Evolutionary conservation across 2,113 vertebrate species (phyloP).

Genomic region (Menidia beryllina): DNA sequence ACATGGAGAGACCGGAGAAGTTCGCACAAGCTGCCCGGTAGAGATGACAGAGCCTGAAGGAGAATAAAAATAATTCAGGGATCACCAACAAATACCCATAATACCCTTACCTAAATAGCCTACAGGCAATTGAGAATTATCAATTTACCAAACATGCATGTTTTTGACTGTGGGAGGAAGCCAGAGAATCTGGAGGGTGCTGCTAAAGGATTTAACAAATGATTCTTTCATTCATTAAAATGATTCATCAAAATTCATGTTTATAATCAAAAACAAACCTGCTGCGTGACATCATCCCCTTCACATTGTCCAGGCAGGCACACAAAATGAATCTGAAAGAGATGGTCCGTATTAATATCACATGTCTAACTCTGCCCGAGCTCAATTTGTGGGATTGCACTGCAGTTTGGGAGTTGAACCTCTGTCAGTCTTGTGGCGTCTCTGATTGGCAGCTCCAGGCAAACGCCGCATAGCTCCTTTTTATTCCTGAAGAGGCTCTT

Average conservation of each 20-base stretch:
- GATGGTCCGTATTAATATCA: background rate
- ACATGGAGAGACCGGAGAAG: constrained; percentile 89
- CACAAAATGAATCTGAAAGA: constrained; percentile 89
- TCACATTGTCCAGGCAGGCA: constrained; percentile 84
- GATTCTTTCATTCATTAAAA: too few species aligned
- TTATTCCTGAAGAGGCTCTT: constrained; percentile 90
- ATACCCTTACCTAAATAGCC: too few species aligned
- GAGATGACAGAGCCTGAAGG: constrained; percentile 79
- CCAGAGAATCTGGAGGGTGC: too few species aligned
- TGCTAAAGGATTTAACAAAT: background rate
- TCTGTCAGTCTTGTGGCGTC: constrained; percentile 82
- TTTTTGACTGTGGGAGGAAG: too few species aligned
- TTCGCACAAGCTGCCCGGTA: constrained; percentile 89
- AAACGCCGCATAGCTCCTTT: constrained; percentile 89
- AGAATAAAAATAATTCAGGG: background rate
- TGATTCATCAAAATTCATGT: too few species aligned
- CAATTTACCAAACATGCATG: too few species aligned
- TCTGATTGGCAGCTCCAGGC: constrained; percentile 81
- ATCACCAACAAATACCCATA: too few species aligned
- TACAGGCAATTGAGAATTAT: too few species aligned
- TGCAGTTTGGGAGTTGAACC: constrained; percentile 79
- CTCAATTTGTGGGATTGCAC: background rate
- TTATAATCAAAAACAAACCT: constrained; percentile 75
- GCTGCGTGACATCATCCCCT: constrained; percentile 83
- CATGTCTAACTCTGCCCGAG: background rate